Evolutionary conservation across 2,888 invertebrate species (phyloP).

Genomic region (Ophion costatus): DNA sequence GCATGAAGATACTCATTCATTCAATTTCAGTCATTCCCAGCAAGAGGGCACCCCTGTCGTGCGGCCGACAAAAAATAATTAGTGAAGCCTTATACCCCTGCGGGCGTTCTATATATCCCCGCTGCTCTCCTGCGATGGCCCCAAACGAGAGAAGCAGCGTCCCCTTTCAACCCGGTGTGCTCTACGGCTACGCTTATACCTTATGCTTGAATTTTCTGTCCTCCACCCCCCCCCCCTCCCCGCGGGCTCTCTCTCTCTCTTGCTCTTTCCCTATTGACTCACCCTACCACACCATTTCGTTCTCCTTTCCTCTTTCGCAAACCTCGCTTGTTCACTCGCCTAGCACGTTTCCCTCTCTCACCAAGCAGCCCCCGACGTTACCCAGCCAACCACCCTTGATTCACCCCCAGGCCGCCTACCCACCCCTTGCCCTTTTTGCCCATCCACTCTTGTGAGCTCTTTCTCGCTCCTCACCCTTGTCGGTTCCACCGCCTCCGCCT

Average conservation of each 20-base stretch:
- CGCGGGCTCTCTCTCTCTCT: constrained; percentile 69
- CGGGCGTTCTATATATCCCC: constrained; percentile 67
- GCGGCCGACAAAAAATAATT: constrained; percentile 83
- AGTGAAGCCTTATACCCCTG: constrained; percentile 82
- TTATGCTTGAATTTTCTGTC: constrained; percentile 80
- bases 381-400: constrained; percentile 76
- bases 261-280: constrained; percentile 65
- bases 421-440: constrained; percentile 64
- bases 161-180: constrained; percentile 75
- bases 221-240: constrained; percentile 70
- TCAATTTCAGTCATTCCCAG: constrained; percentile 82
- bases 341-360: constrained; percentile 63
- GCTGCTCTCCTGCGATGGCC: constrained; percentile 58
- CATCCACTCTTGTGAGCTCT: constrained; percentile 63
- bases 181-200: constrained; percentile 77
- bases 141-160: constrained; percentile 65
- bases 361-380: constrained; percentile 72
- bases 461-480: constrained; percentile 59
- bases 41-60: constrained; percentile 81
- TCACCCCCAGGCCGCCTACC: constrained; percentile 69
- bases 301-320: constrained; percentile 64
- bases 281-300: constrained; percentile 65
- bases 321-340: constrained; percentile 63
- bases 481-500: constrained; percentile 52
- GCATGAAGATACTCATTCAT: constrained; percentile 79